Conservation (phyloP, 2,888 invertebrate genomes). For the Euplexia lucipara region DNA sequence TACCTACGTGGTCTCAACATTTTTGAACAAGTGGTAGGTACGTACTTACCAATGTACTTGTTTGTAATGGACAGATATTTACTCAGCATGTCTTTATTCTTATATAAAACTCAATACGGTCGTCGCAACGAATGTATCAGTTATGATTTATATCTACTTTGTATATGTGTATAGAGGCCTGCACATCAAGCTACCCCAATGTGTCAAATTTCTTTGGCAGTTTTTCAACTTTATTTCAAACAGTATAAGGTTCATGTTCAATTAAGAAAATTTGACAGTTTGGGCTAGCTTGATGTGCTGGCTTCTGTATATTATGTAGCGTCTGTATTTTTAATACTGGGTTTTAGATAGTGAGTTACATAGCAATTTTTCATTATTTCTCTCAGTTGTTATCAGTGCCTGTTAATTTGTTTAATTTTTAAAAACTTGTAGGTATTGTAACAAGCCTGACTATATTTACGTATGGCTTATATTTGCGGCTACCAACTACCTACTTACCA, state of each 20-base stretch:
- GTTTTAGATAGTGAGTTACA: background rate
- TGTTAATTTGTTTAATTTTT: constrained; percentile 22
- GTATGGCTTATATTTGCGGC: constrained; percentile 9
- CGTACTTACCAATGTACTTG: background rate
- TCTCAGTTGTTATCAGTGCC: constrained; percentile 12
- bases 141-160: too few relatives aligned
- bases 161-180: too few relatives aligned
- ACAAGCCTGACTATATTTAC: background rate
- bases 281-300: too few relatives aligned
- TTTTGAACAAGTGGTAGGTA: background rate
- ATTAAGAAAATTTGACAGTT: too few relatives aligned
- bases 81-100: background rate
- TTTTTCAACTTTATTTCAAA: too few relatives aligned
- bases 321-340: too few relatives aligned
- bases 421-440: background rate
- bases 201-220: too few relatives aligned
- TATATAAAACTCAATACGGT: too few relatives aligned
- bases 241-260: too few relatives aligned
- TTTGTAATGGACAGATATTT: background rate
- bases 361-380: background rate
- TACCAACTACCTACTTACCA: background rate
- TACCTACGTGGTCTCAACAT: background rate
- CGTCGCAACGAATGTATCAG: background rate
- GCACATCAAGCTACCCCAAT: too few relatives aligned
- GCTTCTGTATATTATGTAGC: too few relatives aligned